A percentile compares a stretch with the other conserved stretches of the same genome.
These are phyloP conservation scores for Perccottus glenii DNA, from an alignment of 2,113 vertebrate species.

Conservation along the genomic window DNA sequence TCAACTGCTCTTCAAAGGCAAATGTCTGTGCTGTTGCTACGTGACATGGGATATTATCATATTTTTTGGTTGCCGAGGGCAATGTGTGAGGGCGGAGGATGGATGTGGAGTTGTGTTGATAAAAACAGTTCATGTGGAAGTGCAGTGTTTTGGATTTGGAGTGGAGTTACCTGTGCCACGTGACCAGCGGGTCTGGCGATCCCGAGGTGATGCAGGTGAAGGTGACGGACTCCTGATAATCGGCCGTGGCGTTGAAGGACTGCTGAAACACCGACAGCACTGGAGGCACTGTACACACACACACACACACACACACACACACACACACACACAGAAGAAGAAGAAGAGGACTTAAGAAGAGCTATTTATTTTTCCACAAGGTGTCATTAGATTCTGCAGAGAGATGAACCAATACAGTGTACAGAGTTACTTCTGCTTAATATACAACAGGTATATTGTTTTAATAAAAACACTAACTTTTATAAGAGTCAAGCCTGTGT, in stretches of 20 bases:
- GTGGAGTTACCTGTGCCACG: constrained; percentile 89
- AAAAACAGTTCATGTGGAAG: not conserved
- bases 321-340: constrained; percentile 3
- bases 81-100: constrained; percentile 36
- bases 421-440: too few species aligned
- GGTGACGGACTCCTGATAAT: constrained; percentile 89
- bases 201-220: constrained; percentile 90
- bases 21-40: constrained; percentile 24
- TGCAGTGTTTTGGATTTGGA: not conserved
- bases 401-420: too few species aligned
- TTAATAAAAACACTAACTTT: too few species aligned
- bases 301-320: constrained; percentile 25
- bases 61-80: constrained; percentile 16
- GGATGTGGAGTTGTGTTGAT: constrained; percentile 15
- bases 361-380: too few species aligned
- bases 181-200: constrained; percentile 89
- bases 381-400: too few species aligned
- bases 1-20: constrained; percentile 55
- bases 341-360: not conserved
- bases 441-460: too few species aligned
- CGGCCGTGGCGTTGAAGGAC: constrained; percentile 94
- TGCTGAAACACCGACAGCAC: constrained; percentile 85
- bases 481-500: too few species aligned
- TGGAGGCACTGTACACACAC: constrained; percentile 86
- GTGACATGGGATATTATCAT: constrained; percentile 18